Percentiles rank a stretch among this genome's conserved stretches.
Evolutionary conservation across 2,113 vertebrate species (phyloP).

Genomic region (Aptenodytes forsteri): DNA sequence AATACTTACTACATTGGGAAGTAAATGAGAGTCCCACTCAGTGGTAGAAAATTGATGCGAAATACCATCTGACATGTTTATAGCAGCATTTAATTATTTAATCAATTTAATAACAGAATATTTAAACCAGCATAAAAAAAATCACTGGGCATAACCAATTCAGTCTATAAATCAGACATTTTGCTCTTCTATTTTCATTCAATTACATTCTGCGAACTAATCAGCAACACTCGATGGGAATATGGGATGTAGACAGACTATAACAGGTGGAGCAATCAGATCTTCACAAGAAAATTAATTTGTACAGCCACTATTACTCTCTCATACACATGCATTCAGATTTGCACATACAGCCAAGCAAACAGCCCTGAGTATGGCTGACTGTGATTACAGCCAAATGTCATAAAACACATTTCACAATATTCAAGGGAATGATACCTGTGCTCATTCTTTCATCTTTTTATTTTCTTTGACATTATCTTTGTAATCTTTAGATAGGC

Average conservation of each 20-base stretch:
- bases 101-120: slow-evolving; percentile 75
- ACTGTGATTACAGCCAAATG: slow-evolving; percentile 72
- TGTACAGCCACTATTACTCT: slow-evolving; percentile 16
- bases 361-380: slow-evolving; percentile 58
- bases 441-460: slow-evolving; percentile 39
- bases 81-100: slow-evolving; percentile 75
- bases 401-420: slow-evolving; percentile 52
- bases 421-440: slow-evolving; percentile 31
- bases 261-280: slow-evolving; percentile 68
- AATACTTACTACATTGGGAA: not conserved
- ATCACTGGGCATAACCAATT: slow-evolving; percentile 64
- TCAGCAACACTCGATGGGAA: slow-evolving; percentile 66
- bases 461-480: slow-evolving; percentile 45
- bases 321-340: slow-evolving; percentile 5
- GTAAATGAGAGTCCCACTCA: slow-evolving; percentile 21
- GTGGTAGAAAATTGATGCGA: slow-evolving; percentile 66
- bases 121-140: slow-evolving; percentile 67
- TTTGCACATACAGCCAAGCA: slow-evolving; percentile 54
- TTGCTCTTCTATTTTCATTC: slow-evolving; percentile 65
- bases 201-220: slow-evolving; percentile 70
- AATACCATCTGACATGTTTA: slow-evolving; percentile 70
- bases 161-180: slow-evolving; percentile 67
- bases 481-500: not conserved
- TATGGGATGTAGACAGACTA: slow-evolving; percentile 59
- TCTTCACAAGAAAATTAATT: slow-evolving; percentile 75